phyloP scores from a whole-genome alignment of 2,797 vertebrate species.

The Ctenochaetus hawaiiensis region DNA sequence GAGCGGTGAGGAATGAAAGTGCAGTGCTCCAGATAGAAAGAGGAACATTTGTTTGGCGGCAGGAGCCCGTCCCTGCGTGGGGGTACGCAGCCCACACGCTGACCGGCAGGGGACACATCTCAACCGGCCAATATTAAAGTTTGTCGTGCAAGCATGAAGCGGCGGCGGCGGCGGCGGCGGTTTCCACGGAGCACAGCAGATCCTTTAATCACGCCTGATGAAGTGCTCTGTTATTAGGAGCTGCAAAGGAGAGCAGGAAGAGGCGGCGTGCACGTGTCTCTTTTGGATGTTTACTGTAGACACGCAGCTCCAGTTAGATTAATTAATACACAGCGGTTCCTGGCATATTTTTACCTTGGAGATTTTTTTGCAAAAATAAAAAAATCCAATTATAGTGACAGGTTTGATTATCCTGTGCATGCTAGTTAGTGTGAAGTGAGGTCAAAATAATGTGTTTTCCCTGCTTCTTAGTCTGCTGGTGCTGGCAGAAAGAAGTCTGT shows the following conservation, averaged over 20 bases:
- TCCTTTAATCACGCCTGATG: constrained; percentile 39
- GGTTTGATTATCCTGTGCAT: constrained; percentile 25
- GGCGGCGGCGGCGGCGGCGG: neutral
- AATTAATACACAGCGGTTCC: constrained; percentile 31
- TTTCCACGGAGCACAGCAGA: constrained; percentile 32
- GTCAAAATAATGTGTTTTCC: constrained; percentile 16
- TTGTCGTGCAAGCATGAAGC: constrained; percentile 45
- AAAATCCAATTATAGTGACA: constrained; percentile 36
- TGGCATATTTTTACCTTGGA: constrained; percentile 37
- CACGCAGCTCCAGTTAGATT: constrained; percentile 16
- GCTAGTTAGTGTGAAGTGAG: constrained; percentile 27
- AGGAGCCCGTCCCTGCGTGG: constrained; percentile 54
- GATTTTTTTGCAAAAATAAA: constrained; percentile 22
- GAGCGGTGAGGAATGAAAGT: constrained; percentile 39
- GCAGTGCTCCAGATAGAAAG: constrained; percentile 45
- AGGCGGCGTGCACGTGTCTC: constrained; percentile 4
- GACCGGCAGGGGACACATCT: constrained; percentile 69
- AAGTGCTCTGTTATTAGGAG: constrained; percentile 43
- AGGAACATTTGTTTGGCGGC: constrained; percentile 69
- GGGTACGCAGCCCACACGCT: constrained; percentile 63
- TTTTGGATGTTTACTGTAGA: constrained; percentile 20
- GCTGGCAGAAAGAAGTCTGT: constrained; percentile 1
- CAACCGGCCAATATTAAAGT: constrained; percentile 56
- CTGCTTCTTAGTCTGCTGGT: neutral
- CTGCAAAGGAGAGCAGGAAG: constrained; percentile 1